Conservation (phyloP, 2,113 vertebrate genomes). For the Lophura nycthemera region DNA sequence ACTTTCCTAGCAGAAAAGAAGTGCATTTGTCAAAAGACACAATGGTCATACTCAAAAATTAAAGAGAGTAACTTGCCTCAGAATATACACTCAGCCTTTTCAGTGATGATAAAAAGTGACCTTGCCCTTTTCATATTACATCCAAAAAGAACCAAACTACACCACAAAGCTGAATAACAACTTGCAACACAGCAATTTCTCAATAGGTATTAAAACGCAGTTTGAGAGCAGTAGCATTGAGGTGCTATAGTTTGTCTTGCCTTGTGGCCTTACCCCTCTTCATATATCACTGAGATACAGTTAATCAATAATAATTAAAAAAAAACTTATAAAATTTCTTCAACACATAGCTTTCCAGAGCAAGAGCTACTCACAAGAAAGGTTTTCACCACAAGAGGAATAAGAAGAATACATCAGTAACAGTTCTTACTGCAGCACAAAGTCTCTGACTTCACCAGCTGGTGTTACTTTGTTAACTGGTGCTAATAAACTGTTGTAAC, state of each 20-base stretch:
- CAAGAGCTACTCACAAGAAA: background rate
- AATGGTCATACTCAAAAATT: constrained; percentile 12
- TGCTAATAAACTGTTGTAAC: background rate
- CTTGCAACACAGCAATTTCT: constrained; percentile 48
- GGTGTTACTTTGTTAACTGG: background rate
- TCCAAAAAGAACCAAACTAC: constrained; percentile 49
- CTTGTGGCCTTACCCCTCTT: constrained; percentile 22
- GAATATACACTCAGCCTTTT: constrained; percentile 12
- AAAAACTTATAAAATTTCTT: constrained; percentile 35
- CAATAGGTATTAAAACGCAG: constrained; percentile 39
- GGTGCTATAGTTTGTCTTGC: constrained; percentile 3
- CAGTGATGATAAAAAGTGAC: constrained; percentile 12
- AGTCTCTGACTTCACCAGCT: background rate
- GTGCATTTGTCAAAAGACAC: constrained; percentile 20
- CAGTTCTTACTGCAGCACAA: background rate
- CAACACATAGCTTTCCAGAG: background rate
- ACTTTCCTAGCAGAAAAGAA: constrained; percentile 24
- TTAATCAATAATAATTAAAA: background rate
- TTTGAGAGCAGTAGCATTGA: background rate
- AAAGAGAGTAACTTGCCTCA: background rate
- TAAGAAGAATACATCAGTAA: background rate
- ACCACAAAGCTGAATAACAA: constrained; percentile 10
- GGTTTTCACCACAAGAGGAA: background rate
- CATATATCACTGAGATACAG: background rate
- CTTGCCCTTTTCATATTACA: constrained; percentile 1